These are phyloP conservation scores for Tethea ocularis DNA, from an alignment of 2,888 invertebrate genomes.

Conservation along the genomic window DNA sequence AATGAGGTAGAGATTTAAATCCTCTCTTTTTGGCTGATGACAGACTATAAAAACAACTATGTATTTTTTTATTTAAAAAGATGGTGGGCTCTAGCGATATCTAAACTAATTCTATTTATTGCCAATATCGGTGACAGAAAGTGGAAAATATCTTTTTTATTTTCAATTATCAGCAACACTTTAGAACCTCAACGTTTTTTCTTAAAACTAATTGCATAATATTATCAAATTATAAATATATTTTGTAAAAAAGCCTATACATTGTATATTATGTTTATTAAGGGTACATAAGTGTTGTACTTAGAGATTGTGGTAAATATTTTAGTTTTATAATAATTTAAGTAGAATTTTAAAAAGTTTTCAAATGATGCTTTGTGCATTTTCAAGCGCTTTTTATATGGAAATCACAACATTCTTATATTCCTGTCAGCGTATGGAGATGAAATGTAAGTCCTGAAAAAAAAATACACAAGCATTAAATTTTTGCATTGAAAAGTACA, in stretches of 20 bases:
- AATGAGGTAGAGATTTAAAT: conserved; percentile 58
- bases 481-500: not conserved
- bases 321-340: conserved; percentile 53
- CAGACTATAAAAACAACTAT: conserved; percentile 5
- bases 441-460: conserved; percentile 86
- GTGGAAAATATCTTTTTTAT: conserved; percentile 28
- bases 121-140: conserved; percentile 45
- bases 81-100: conserved; percentile 76
- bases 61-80: conserved; percentile 37
- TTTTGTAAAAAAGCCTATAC: conserved; percentile 76
- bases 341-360: conserved; percentile 45
- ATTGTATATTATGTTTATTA: conserved; percentile 54
- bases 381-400: conserved; percentile 22
- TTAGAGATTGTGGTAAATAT: conserved; percentile 34
- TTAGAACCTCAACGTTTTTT: conserved; percentile 56
- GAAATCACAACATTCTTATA: conserved; percentile 84
- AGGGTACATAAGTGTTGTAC: conserved; percentile 68
- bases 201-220: conserved; percentile 60
- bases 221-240: conserved; percentile 58
- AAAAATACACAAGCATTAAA: conserved; percentile 29
- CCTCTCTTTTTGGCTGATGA: conserved; percentile 35
- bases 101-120: conserved; percentile 68
- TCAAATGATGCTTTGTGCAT: conserved; percentile 48
- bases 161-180: conserved; percentile 28
- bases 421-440: conserved; percentile 87